Evolutionary conservation across 1,140 invertebrate genomes (phyloP), one percentile per base, ranked within the genome.

Genomic region (Sitobion miscanthi): DNA sequence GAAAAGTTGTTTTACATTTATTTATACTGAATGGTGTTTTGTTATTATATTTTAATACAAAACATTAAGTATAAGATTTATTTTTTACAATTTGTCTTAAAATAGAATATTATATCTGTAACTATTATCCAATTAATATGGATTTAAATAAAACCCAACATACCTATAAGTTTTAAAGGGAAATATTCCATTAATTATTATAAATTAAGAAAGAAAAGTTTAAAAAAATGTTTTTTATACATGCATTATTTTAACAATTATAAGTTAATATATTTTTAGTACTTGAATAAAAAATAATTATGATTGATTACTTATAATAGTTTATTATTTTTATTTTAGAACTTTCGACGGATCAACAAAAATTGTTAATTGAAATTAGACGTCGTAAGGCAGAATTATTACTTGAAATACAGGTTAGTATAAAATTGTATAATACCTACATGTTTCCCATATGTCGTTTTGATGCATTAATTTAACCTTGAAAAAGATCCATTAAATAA

Each of bases 331-430:
- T 49, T 93, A 93, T 97, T 97, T 93, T 96, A 99, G 98, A 99
- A 96, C 95, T 99, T 95, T 98, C 98, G 93, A 96, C 97, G 47
- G 98, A 99, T 95, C 98, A 99, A 95, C 98, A 98, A 95, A 97
- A 98, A 95, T 96, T 98, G 94, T 96, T 99, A 93, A 97, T 98
- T 94, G 98, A 98, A 95, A 98, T 99, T 94, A 96, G 98, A 94
- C 96, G 97, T 94, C 96, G 98, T 94, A 99, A 99, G 96, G 97
- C 97, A 94, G 98, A 99, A 95, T 96, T 99, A 94, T 95, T 99
- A 93, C 96, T 98, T 93, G 98, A 99, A 96, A 99, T 99, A 95
- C 98, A 99, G 97, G 98, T 99, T 95, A 96, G 96, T 94, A 89
- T 87, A 57, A 4, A n/a, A n/a, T 14, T 49, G 2, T 69, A 45